Percentiles rank a stretch among this genome's conserved stretches.
These are phyloP conservation scores for Epizoanthus rinbou DNA, from an alignment of 92 coral and sea anemone species.

Conservation along the genomic window DNA sequence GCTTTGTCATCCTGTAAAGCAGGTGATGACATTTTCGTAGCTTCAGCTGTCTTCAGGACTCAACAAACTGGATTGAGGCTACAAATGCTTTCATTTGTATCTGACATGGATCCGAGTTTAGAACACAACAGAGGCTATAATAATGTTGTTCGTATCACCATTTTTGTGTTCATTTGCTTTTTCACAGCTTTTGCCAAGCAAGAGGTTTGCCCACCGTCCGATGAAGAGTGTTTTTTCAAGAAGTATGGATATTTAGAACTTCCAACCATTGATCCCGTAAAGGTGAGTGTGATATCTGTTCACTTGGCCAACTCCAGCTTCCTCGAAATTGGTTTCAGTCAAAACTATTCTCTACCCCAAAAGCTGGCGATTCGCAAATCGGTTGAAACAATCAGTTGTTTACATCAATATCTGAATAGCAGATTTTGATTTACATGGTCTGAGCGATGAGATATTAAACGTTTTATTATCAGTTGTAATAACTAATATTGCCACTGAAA, in stretches of 20 bases:
- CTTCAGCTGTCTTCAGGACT: conserved; percentile 20
- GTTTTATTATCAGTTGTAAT: too few species aligned
- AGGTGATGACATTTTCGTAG: neutral
- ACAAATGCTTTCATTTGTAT: conserved; percentile 6
- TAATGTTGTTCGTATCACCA: neutral
- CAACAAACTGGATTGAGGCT: neutral
- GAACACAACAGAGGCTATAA: neutral
- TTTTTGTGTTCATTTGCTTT: neutral
- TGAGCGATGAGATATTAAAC: too few species aligned
- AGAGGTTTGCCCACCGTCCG: conserved; percentile 39
- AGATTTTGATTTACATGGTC: too few species aligned
- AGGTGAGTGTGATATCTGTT: conserved; percentile 53
- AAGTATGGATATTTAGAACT: conserved; percentile 59
- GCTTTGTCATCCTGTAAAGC: neutral
- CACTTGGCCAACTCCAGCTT: too few species aligned
- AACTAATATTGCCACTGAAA: too few species aligned
- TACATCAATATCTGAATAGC: too few species aligned
- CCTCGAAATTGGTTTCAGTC: too few species aligned
- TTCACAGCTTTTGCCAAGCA: neutral
- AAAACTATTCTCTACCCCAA: too few species aligned
- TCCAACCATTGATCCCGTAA: conserved; percentile 73
- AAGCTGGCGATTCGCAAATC: too few species aligned
- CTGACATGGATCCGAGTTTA: conserved; percentile 1
- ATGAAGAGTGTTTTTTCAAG: conserved; percentile 55
- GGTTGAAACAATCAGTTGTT: too few species aligned